Evolutionary conservation across 2,113 vertebrate species (phyloP).

Genomic region (Mus musculus): GRCm39 chr7:84056501-84057000

Average conservation of each 20-base stretch:
- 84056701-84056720: no score
- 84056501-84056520: background rate
- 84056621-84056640: background rate
- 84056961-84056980: no score
- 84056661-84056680: background rate
- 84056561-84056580: background rate
- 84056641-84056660: background rate
- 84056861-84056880: background rate
- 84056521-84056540: no score
- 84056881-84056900: constrained; percentile 34
- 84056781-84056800: background rate
- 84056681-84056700: background rate
- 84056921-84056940: background rate
- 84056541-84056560: background rate
- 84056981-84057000: background rate
- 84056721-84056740: background rate
- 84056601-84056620: background rate
- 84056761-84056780: background rate
- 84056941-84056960: background rate
- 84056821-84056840: background rate
- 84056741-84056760: background rate
- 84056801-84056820: background rate
- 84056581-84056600: background rate
- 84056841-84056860: background rate
- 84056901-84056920: background rate